phyloP scores from a whole-genome alignment of 2,113 vertebrate genomes.

The Bubalus kerabau region DNA sequence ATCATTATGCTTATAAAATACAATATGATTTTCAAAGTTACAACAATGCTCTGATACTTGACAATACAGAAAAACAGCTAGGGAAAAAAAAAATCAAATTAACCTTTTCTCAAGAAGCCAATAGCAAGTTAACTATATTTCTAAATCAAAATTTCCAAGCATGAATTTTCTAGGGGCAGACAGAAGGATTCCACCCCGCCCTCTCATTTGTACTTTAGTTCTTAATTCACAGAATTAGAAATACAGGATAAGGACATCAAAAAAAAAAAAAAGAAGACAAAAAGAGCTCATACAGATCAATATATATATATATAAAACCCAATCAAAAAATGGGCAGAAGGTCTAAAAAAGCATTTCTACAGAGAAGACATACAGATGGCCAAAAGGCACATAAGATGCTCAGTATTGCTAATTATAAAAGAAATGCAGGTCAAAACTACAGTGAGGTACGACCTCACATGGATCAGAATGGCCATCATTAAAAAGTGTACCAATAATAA shows the following conservation, averaged over 20 bases:
- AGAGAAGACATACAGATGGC: background rate
- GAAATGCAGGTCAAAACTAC: background rate
- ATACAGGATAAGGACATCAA: background rate
- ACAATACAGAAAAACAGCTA: background rate
- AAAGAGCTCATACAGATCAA: background rate
- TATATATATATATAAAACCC: background rate
- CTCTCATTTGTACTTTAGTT: background rate
- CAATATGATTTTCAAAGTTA: background rate
- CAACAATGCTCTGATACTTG: background rate
- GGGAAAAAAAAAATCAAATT: slow-evolving; percentile 17
- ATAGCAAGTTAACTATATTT: background rate
- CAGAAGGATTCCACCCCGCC: background rate
- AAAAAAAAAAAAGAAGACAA: background rate
- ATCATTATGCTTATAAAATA: background rate
- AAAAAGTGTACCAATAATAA: background rate
- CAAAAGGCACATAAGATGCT: background rate
- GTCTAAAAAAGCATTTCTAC: background rate
- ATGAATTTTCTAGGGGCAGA: background rate
- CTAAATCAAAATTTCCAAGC: background rate
- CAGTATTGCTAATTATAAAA: background rate
- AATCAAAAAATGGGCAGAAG: background rate
- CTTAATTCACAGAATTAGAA: background rate
- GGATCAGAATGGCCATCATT: background rate
- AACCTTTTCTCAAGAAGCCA: slow-evolving; percentile 8
- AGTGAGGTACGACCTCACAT: background rate